Evolutionary conservation across 2,888 invertebrate genomes (phyloP).

Genomic region (Vesta saturnalis): DNA sequence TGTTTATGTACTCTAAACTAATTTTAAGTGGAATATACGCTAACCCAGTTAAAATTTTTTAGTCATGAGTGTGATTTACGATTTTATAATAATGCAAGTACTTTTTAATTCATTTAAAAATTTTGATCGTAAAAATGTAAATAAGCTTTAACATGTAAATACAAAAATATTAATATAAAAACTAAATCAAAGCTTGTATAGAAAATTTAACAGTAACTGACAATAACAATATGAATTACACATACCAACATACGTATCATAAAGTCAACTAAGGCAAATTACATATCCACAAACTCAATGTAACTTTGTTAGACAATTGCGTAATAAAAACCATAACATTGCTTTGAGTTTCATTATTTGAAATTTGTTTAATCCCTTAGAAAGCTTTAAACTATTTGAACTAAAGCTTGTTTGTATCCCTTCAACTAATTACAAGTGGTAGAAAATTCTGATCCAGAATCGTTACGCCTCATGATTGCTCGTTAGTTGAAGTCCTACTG

Average conservation of each 20-base stretch:
- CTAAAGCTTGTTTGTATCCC: not conserved
- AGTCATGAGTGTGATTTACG: too few relatives aligned
- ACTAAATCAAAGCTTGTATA: too few relatives aligned
- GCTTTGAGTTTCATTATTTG: not conserved
- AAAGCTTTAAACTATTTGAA: too few relatives aligned
- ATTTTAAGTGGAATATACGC: too few relatives aligned
- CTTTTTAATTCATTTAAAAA: not conserved
- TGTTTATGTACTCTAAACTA: too few relatives aligned
- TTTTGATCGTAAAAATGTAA: not conserved
- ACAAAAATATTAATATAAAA: too few relatives aligned
- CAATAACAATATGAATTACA: constrained; percentile 7
- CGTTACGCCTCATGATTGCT: constrained; percentile 29
- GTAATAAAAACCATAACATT: not conserved
- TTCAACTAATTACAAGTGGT: constrained; percentile 9
- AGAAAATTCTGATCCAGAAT: constrained; percentile 15
- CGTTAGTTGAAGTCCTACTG: constrained; percentile 33
- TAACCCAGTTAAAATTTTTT: too few relatives aligned
- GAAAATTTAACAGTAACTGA: constrained; percentile 10
- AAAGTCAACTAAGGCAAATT: constrained; percentile 1
- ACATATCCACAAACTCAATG: constrained; percentile 7
- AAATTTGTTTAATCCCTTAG: not conserved
- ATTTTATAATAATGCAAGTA: not conserved
- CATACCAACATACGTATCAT: constrained; percentile 8
- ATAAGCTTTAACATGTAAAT: not conserved
- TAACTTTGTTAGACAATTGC: constrained; percentile 10